phyloP scores from a whole-genome alignment of 2,888 invertebrate genomes.

The Cosmia trapezina region DNA sequence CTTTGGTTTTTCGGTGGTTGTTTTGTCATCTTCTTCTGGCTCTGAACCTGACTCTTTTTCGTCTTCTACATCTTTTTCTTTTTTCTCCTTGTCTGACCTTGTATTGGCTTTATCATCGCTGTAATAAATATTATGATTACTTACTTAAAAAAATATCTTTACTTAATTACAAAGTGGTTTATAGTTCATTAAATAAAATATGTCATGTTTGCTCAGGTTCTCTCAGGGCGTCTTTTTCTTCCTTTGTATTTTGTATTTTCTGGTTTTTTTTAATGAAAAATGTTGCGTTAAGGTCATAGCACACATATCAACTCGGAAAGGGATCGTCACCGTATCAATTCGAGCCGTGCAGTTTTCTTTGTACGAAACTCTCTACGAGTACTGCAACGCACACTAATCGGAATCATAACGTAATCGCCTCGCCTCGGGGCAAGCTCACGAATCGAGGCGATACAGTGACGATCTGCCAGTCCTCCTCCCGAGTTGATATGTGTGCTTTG shows the following conservation, averaged over 20 bases:
- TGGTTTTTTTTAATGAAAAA: background rate
- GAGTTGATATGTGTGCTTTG: too few species aligned
- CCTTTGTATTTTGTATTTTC: conserved; percentile 29
- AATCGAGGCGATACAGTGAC: too few species aligned
- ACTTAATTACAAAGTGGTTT: background rate
- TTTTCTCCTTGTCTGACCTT: conserved; percentile 41
- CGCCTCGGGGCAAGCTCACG: too few species aligned
- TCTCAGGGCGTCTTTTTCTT: conserved; percentile 54
- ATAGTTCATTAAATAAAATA: background rate
- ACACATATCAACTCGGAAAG: too few species aligned
- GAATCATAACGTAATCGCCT: too few species aligned
- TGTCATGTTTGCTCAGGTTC: conserved; percentile 56
- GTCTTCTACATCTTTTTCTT: conserved; percentile 8
- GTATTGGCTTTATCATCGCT: conserved; percentile 37
- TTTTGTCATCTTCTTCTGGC: conserved; percentile 53
- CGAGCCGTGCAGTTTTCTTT: too few species aligned
- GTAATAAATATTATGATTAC: conserved; percentile 5
- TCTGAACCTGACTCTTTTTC: conserved; percentile 35
- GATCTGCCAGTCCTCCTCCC: too few species aligned
- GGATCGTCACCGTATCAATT: too few species aligned
- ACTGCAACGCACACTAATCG: too few species aligned
- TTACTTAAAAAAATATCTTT: background rate
- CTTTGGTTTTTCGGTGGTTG: conserved; percentile 58
- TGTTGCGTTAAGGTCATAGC: too few species aligned
- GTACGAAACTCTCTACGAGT: too few species aligned